A percentile compares a stretch with the other conserved stretches of the same genome.
These are phyloP conservation scores for Zeus faber DNA, from an alignment of 2,113 vertebrate genomes.

Conservation along the genomic window DNA sequence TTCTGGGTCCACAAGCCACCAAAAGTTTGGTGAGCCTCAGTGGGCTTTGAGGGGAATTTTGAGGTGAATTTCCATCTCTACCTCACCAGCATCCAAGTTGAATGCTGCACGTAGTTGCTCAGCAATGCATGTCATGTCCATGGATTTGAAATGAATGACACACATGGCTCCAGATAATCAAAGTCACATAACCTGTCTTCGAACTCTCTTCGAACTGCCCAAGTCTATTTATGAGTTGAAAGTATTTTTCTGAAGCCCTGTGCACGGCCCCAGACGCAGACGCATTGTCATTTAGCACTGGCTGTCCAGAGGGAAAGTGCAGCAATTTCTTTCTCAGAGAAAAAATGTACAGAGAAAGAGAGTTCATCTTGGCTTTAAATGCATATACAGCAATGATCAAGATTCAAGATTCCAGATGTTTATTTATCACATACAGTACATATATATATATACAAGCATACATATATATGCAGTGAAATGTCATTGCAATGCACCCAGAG, in stretches of 20 bases:
- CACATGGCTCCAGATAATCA: too few species aligned
- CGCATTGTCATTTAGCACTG: conserved; percentile 15
- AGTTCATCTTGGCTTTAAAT: conserved; percentile 15
- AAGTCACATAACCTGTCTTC: conserved; percentile 26
- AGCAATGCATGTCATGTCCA: too few species aligned
- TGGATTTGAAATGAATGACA: too few species aligned
- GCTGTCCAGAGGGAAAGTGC: conserved; percentile 24
- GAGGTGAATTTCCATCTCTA: conserved; percentile 2
- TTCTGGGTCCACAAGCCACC: conserved; percentile 7
- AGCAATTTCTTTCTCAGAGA: conserved; percentile 14
- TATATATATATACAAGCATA: neutral
- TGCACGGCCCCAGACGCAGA: conserved; percentile 19
- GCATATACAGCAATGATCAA: conserved; percentile 16
- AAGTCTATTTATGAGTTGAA: conserved; percentile 17
- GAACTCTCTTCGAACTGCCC: conserved; percentile 24
- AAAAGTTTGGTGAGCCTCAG: conserved; percentile 7
- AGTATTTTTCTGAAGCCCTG: conserved; percentile 19
- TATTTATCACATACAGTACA: too few species aligned
- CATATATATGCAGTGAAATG: too few species aligned
- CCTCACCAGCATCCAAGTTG: conserved; percentile 13
- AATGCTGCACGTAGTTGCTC: neutral
- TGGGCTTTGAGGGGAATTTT: conserved; percentile 6
- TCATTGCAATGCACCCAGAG: too few species aligned
- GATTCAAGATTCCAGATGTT: neutral
- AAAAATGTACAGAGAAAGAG: too few species aligned